Conservation (phyloP, 2,888 invertebrate species). For the Pasiphila rectangulata region DNA sequence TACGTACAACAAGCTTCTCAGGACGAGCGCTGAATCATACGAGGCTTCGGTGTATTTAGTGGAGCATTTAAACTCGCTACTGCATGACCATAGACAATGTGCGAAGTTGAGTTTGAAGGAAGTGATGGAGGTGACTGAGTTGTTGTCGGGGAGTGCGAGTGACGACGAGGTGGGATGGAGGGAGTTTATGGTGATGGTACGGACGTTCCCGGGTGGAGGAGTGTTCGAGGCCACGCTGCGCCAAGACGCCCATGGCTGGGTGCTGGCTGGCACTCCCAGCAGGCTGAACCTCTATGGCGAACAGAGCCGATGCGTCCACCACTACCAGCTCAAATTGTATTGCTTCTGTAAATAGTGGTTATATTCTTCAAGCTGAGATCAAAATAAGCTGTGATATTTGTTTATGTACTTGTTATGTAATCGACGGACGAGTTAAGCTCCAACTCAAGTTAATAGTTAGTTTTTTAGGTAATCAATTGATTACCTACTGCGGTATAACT, state of each 20-base stretch:
- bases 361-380: constrained; percentile 20
- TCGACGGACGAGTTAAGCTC: too few species aligned
- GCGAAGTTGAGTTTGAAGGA: constrained; percentile 81
- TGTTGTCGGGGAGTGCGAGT: constrained; percentile 64
- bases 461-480: too few species aligned
- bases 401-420: neutral
- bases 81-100: constrained; percentile 84
- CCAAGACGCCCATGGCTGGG: constrained; percentile 52
- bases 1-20: constrained; percentile 79
- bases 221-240: constrained; percentile 90
- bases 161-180: constrained; percentile 67
- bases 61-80: constrained; percentile 82
- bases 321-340: constrained; percentile 87
- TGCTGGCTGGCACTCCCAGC: constrained; percentile 86
- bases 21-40: constrained; percentile 75
- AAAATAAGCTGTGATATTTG: constrained; percentile 42
- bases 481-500: too few species aligned
- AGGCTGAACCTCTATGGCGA: constrained; percentile 90
- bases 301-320: constrained; percentile 88
- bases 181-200: constrained; percentile 83
- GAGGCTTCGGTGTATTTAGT: constrained; percentile 83
- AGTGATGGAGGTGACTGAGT: constrained; percentile 85
- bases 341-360: constrained; percentile 82
- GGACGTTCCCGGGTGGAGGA: constrained; percentile 84
- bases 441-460: too few species aligned